Evolutionary conservation across 2,113 vertebrate species (phyloP).

Genomic region (Dicaeum eximium): DNA sequence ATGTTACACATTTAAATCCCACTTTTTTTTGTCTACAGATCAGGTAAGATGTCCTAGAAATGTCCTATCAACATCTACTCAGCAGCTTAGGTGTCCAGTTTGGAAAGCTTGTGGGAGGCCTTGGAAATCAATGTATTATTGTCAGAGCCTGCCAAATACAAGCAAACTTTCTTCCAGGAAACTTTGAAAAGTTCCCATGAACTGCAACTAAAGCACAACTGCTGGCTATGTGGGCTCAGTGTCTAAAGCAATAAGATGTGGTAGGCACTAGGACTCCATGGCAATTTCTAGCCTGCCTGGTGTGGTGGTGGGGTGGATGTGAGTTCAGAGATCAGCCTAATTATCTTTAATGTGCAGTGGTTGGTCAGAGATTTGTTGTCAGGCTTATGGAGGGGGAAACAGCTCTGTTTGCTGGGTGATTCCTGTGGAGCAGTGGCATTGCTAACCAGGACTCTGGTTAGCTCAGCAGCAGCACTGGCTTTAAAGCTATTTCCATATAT

Average conservation of each 20-base stretch:
- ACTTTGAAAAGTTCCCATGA: slow-evolving; percentile 3
- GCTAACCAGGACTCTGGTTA: background rate
- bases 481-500: background rate
- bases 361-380: background rate
- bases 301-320: background rate
- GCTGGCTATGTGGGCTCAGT: background rate
- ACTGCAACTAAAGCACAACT: slow-evolving; percentile 8
- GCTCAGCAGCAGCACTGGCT: background rate
- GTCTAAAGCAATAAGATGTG: background rate
- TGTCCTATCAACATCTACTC: background rate
- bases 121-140: background rate
- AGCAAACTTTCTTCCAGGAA: slow-evolving; percentile 6
- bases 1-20: background rate
- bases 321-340: background rate
- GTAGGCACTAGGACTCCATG: background rate
- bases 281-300: background rate
- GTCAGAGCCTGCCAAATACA: background rate
- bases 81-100: background rate
- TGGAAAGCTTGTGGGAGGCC: background rate
- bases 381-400: background rate
- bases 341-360: background rate
- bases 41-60: background rate
- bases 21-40: background rate
- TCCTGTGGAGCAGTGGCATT: background rate
- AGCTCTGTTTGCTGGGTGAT: background rate